Percentiles rank a stretch among this genome's conserved stretches.
phyloP scores from a whole-genome alignment of 2,888 invertebrate genomes.

The Caenorhabditis macrosperma region DNA sequence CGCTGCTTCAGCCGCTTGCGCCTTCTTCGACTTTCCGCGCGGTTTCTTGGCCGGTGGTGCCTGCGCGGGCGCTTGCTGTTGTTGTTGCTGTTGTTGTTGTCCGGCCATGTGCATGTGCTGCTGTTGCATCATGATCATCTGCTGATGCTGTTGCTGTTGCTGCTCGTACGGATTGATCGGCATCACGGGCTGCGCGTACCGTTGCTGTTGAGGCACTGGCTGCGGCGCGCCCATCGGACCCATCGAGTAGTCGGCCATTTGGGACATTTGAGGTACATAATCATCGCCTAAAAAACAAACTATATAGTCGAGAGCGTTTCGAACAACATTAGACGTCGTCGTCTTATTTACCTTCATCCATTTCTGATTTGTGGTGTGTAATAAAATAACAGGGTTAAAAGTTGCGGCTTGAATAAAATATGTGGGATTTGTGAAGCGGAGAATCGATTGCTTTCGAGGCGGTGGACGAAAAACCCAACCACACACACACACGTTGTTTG shows the following conservation, averaged over 20 bases:
- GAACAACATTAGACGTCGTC: conserved; percentile 1
- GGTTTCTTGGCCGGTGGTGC: conserved; percentile 51
- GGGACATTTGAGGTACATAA: conserved; percentile 77
- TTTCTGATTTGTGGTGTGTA: conserved; percentile 27
- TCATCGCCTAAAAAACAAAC: conserved; percentile 70
- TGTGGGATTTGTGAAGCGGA: conserved; percentile 8
- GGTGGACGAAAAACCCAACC: too few species aligned
- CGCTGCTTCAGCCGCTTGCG: conserved; percentile 59
- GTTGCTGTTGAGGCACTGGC: conserved; percentile 31
- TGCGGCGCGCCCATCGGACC: conserved; percentile 52
- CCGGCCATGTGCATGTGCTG: conserved; percentile 54
- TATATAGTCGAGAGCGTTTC: background rate
- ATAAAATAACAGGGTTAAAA: background rate
- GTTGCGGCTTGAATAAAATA: conserved; percentile 2
- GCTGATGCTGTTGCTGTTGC: conserved; percentile 62
- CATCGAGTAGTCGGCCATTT: conserved; percentile 68
- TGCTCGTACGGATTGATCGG: conserved; percentile 67
- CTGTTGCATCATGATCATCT: conserved; percentile 64
- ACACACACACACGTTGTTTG: background rate
- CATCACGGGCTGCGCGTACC: conserved; percentile 29
- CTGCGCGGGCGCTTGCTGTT: conserved; percentile 37
- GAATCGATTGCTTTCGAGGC: conserved; percentile 6
- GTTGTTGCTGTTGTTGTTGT: conserved; percentile 37
- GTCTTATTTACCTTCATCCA: conserved; percentile 46
- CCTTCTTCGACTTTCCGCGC: conserved; percentile 55